Evolutionary conservation across 2,797 vertebrate species (phyloP).

Genomic region (Pangasius larnaudii): DNA sequence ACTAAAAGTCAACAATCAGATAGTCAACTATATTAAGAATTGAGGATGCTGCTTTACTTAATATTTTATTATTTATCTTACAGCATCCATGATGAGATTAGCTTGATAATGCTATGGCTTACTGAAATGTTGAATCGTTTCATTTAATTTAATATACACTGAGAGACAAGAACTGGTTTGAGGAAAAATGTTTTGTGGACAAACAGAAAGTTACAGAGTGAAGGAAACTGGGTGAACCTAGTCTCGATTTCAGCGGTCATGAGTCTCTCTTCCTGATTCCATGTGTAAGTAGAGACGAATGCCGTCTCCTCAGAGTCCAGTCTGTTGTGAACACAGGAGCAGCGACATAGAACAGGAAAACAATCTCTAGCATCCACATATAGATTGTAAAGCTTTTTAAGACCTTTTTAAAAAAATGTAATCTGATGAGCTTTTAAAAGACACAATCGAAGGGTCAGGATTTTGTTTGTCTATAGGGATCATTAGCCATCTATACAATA

Average conservation of each 20-base stretch:
- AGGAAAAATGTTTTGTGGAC: background rate
- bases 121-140: background rate
- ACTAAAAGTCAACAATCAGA: background rate
- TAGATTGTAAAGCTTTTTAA: background rate
- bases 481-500: background rate
- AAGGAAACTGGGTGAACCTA: background rate
- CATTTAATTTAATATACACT: background rate
- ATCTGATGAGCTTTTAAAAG: background rate
- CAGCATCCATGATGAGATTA: background rate
- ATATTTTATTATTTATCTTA: background rate
- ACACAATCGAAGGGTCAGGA: background rate
- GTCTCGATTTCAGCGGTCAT: background rate
- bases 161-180: background rate
- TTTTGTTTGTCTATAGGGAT: background rate
- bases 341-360: background rate
- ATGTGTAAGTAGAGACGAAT: background rate
- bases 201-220: background rate
- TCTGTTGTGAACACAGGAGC: background rate
- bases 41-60: background rate
- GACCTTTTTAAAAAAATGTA: background rate
- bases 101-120: background rate
- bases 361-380: background rate
- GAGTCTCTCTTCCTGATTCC: background rate
- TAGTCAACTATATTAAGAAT: background rate
- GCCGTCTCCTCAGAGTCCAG: background rate